Evolutionary conservation across 1,140 invertebrate genomes (phyloP).

Genomic region (Pachypsylla venusta): DNA sequence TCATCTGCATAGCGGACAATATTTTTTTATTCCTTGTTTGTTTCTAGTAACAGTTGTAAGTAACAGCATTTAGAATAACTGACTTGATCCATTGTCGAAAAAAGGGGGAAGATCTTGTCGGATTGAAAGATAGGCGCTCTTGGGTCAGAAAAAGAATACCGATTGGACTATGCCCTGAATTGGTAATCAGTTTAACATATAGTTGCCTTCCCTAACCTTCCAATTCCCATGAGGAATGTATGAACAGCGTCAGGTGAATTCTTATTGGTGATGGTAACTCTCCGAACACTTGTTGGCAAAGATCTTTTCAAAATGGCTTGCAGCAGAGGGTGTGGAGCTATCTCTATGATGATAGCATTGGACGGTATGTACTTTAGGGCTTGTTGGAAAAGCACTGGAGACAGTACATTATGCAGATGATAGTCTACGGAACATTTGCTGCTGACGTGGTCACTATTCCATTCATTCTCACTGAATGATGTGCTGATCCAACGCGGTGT

Average conservation of each 20-base stretch:
- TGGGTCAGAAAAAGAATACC: too few relatives aligned
- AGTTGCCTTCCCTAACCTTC: conserved; percentile 9
- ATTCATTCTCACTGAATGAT: conserved; percentile 38
- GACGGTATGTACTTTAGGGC: conserved; percentile 54
- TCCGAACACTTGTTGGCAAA: conserved; percentile 9
- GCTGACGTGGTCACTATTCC: conserved; percentile 31
- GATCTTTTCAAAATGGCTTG: conserved; percentile 29
- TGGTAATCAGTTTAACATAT: background rate
- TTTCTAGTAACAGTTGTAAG: too few relatives aligned
- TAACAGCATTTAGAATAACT: too few relatives aligned
- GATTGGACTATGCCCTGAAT: too few relatives aligned
- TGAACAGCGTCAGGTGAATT: background rate
- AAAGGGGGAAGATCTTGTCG: too few relatives aligned
- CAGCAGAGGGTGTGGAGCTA: conserved; percentile 35
- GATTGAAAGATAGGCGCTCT: too few relatives aligned
- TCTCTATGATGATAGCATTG: conserved; percentile 58
- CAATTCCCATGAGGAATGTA: conserved; percentile 14
- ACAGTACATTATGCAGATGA: conserved; percentile 51
- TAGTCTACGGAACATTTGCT: conserved; percentile 48
- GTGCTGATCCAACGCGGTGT: conserved; percentile 43
- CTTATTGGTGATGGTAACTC: conserved; percentile 13
- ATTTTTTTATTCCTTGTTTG: too few relatives aligned
- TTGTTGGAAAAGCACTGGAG: conserved; percentile 63
- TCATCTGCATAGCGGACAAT: too few relatives aligned
- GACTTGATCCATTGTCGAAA: too few relatives aligned